Conservation (phyloP, 2,888 invertebrate species). For the Lucinisca nassula region DNA sequence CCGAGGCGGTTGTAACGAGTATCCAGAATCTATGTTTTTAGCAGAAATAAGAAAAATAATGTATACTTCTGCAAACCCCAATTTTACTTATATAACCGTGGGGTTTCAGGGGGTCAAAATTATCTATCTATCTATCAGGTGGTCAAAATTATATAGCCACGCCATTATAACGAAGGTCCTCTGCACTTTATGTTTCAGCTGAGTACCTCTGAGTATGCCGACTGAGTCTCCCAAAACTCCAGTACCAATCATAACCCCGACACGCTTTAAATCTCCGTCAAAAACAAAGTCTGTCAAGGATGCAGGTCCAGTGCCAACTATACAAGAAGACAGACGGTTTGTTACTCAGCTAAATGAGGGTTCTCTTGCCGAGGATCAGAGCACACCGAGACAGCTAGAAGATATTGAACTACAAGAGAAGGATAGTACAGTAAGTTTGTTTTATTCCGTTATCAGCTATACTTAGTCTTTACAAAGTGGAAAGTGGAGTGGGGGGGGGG, state of each 20-base stretch:
- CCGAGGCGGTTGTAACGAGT: too few species aligned
- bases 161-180: too few species aligned
- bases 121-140: too few species aligned
- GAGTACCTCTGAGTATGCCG: slow-evolving; percentile 21
- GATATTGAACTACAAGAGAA: slow-evolving; percentile 53
- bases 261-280: slow-evolving; percentile 46
- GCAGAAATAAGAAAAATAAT: too few species aligned
- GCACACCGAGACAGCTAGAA: slow-evolving; percentile 40
- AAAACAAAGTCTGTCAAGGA: slow-evolving; percentile 25
- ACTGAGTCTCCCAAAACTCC: slow-evolving; percentile 42
- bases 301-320: background rate
- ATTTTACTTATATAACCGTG: too few species aligned
- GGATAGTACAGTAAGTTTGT: slow-evolving; percentile 38
- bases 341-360: background rate
- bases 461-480: too few species aligned
- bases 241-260: slow-evolving; percentile 51
- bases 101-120: too few species aligned
- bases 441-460: too few species aligned
- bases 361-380: background rate
- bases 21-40: too few species aligned
- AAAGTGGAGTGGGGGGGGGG: too few species aligned
- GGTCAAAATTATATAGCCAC: too few species aligned
- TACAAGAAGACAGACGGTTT: background rate
- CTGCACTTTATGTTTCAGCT: background rate
- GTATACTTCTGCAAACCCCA: too few species aligned